Percentiles rank a stretch among this genome's conserved stretches.
Evolutionary conservation across 1,140 invertebrate species (phyloP).

Genomic region (Penaeus vannamei): DNA sequence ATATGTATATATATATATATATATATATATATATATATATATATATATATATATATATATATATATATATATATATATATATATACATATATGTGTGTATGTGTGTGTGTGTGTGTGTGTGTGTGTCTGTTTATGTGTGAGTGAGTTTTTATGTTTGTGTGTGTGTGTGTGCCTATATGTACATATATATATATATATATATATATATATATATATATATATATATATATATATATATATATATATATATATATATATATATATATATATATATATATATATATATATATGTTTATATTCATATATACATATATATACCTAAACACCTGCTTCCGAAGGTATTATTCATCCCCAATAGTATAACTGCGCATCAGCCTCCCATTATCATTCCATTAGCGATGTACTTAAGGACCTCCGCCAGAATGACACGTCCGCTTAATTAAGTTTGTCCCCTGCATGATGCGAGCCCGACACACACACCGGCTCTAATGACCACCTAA

Average conservation of each 20-base stretch:
- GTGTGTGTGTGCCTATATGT: neutral
- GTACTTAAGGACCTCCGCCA: too few relatives aligned
- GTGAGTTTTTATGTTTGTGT: too few relatives aligned
- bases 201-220: neutral
- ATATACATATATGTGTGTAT: neutral
- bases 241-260: conserved; percentile 30
- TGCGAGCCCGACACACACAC: too few relatives aligned
- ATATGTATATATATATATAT: neutral
- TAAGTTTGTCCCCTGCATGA: too few relatives aligned
- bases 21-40: neutral
- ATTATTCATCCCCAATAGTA: neutral
- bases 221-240: conserved; percentile 23
- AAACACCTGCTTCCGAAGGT: neutral
- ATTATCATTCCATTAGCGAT: too few relatives aligned
- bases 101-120: neutral
- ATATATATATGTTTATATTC: neutral
- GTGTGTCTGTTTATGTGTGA: neutral
- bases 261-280: conserved; percentile 24
- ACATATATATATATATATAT: neutral
- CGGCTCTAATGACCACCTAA: too few relatives aligned
- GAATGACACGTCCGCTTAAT: too few relatives aligned
- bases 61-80: neutral
- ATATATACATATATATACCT: conserved; percentile 26
- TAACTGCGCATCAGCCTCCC: too few relatives aligned
- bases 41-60: neutral